Evolutionary conservation across 1,140 invertebrate genomes (phyloP).

Genomic region (Pseudomyrmex cubaensis): DNA sequence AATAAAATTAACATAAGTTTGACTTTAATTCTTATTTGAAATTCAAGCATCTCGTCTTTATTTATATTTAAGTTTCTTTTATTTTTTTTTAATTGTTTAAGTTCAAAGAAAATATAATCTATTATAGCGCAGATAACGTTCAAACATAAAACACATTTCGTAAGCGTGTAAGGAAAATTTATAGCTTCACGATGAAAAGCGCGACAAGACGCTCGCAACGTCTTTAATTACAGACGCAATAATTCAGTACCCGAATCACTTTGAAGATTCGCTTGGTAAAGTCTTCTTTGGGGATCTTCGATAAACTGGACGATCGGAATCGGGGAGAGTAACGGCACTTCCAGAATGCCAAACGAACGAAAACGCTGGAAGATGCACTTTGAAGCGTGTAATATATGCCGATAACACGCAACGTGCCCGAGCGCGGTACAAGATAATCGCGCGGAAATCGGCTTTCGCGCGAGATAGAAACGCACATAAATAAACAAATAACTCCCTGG

Average conservation of each 20-base stretch:
- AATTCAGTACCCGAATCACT: background rate
- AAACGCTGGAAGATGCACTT: conserved; percentile 25
- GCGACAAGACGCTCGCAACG: conserved; percentile 23
- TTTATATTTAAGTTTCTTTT: too few species aligned
- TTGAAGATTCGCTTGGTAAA: conserved; percentile 24
- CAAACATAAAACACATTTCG: background rate
- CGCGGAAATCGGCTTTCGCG: conserved; percentile 47
- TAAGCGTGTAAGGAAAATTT: conserved; percentile 13
- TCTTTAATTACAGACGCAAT: conserved; percentile 44
- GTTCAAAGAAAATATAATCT: background rate
- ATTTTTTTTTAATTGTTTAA: background rate
- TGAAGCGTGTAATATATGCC: conserved; percentile 56
- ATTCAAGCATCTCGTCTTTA: too few species aligned
- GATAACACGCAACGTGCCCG: conserved; percentile 44
- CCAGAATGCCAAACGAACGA: conserved; percentile 20
- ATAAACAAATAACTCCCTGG: conserved; percentile 55
- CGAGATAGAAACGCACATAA: conserved; percentile 49
- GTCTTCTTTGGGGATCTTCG: conserved; percentile 32
- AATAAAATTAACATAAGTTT: background rate
- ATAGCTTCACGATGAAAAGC: conserved; percentile 34
- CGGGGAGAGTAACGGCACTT: conserved; percentile 56
- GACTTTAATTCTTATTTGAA: background rate
- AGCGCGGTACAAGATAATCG: conserved; percentile 50
- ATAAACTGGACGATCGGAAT: conserved; percentile 44
- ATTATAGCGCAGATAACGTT: background rate